Conservation (phyloP, 2,888 invertebrate species). For the Habroteleia sp. region DNA sequence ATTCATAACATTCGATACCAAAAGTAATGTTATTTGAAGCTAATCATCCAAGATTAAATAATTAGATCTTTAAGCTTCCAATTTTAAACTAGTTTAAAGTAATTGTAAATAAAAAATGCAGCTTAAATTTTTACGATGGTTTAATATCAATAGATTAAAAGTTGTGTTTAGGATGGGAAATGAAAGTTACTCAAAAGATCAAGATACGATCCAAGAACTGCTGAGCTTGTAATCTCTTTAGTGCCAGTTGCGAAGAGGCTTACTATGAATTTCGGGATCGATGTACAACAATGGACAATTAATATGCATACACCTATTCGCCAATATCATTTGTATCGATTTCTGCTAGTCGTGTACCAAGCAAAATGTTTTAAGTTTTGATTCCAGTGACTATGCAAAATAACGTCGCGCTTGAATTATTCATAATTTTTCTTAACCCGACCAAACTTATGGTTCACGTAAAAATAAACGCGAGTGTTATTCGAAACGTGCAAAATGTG, state of each 20-base stretch:
- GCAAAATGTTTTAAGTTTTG: slow-evolving; percentile 46
- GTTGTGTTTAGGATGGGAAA: slow-evolving; percentile 31
- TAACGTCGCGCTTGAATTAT: slow-evolving; percentile 31
- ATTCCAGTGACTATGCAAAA: slow-evolving; percentile 46
- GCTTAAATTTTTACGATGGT: slow-evolving; percentile 26
- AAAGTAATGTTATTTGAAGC: no score
- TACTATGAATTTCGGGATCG: slow-evolving; percentile 45
- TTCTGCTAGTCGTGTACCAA: slow-evolving; percentile 28
- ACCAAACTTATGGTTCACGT: slow-evolving; percentile 36
- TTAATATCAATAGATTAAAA: slow-evolving; percentile 42
- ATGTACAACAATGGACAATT: slow-evolving; percentile 58
- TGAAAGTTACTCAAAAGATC: slow-evolving; percentile 35
- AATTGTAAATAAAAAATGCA: no score
- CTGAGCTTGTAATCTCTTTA: slow-evolving; percentile 63
- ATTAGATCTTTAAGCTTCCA: no score
- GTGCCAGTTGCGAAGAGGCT: slow-evolving; percentile 61
- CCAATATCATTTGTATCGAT: slow-evolving; percentile 61
- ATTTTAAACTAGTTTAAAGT: no score
- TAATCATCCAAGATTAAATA: no score
- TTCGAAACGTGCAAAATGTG: slow-evolving; percentile 17
- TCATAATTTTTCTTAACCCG: slow-evolving; percentile 43
- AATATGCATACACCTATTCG: slow-evolving; percentile 60
- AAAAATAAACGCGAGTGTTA: slow-evolving; percentile 35
- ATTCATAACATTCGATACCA: no score
- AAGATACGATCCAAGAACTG: slow-evolving; percentile 49